A percentile compares a stretch with the other conserved stretches of the same genome.
These are phyloP conservation scores for Synergus laeviventris DNA, from an alignment of 2,888 invertebrate genomes.

Conservation along the genomic window DNA sequence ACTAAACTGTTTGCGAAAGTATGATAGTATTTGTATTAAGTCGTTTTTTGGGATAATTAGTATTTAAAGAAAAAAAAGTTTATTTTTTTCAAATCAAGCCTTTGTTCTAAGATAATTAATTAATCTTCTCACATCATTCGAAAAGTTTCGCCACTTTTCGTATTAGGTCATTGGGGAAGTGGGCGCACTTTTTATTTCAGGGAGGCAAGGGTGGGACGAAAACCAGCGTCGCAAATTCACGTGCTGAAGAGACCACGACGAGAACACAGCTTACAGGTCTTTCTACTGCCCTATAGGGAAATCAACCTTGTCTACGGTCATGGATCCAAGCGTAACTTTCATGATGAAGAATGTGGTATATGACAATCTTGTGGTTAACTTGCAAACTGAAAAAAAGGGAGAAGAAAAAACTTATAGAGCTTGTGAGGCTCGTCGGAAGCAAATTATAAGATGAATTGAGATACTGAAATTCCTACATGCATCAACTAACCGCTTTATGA, in stretches of 20 bases:
- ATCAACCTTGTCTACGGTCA: slow-evolving; percentile 35
- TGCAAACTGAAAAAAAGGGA: background rate
- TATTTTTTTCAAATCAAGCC: background rate
- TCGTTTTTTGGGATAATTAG: no score
- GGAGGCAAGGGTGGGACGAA: background rate
- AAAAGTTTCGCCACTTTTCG: background rate
- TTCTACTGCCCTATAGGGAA: slow-evolving; percentile 40
- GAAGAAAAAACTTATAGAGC: background rate
- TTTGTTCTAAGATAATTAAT: slow-evolving; percentile 17
- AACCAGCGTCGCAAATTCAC: slow-evolving; percentile 22
- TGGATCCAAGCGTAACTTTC: background rate
- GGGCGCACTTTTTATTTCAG: background rate
- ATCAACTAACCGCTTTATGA: no score
- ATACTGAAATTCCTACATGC: background rate
- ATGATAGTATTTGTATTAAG: slow-evolving; percentile 5
- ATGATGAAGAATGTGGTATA: slow-evolving; percentile 15
- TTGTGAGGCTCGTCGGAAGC: background rate
- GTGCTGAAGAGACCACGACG: slow-evolving; percentile 17
- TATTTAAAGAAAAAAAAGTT: slow-evolving; percentile 1
- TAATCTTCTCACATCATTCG: slow-evolving; percentile 19
- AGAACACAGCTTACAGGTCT: slow-evolving; percentile 26
- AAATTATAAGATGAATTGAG: background rate
- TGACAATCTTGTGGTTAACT: slow-evolving; percentile 22
- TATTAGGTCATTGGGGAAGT: slow-evolving; percentile 8
- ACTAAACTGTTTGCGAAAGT: slow-evolving; percentile 25